Evolutionary conservation across 2,113 vertebrate species (phyloP).

Genomic region (Colistium nudipinnis): DNA sequence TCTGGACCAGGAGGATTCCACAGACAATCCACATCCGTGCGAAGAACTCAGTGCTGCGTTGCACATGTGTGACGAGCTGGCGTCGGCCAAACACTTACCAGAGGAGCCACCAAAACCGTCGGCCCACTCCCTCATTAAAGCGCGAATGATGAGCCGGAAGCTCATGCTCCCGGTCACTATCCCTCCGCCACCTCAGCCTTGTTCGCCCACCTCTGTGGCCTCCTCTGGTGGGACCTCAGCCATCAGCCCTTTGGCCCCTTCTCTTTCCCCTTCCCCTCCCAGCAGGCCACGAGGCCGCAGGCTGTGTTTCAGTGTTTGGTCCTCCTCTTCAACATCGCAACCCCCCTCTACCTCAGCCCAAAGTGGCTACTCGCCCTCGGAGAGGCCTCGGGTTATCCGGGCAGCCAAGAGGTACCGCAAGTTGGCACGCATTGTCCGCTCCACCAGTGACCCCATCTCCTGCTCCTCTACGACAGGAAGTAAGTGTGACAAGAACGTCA

Average conservation of each 20-base stretch:
- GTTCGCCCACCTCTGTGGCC: slow-evolving; percentile 75
- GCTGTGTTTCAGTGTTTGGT: slow-evolving; percentile 85
- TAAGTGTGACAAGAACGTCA: slow-evolving; percentile 66
- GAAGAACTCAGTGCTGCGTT: slow-evolving; percentile 65
- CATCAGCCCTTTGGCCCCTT: slow-evolving; percentile 68
- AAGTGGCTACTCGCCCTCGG: slow-evolving; percentile 42
- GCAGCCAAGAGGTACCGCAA: slow-evolving; percentile 64
- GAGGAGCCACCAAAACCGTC: slow-evolving; percentile 69
- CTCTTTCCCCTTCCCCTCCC: slow-evolving; percentile 73
- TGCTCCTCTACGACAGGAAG: slow-evolving; percentile 84
- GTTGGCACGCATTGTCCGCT: slow-evolving; percentile 86
- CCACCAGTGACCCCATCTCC: slow-evolving; percentile 91
- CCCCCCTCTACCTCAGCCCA: slow-evolving; percentile 73
- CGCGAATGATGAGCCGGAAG: slow-evolving; percentile 73
- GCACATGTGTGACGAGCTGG: slow-evolving; percentile 75
- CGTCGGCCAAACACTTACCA: slow-evolving; percentile 75
- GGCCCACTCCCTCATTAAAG: slow-evolving; percentile 73
- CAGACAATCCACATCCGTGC: slow-evolving; percentile 59
- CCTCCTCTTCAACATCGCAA: slow-evolving; percentile 74
- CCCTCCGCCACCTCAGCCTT: slow-evolving; percentile 73
- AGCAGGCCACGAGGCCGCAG: slow-evolving; percentile 77
- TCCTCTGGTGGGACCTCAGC: slow-evolving; percentile 72
- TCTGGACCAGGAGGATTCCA: slow-evolving; percentile 80
- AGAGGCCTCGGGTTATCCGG: slow-evolving; percentile 70
- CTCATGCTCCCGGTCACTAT: slow-evolving; percentile 72